A percentile compares a stretch with the other conserved stretches of the same genome.
Evolutionary conservation across 2,797 vertebrate species (phyloP).

Genomic region (Lithobates sylvaticus): DNA sequence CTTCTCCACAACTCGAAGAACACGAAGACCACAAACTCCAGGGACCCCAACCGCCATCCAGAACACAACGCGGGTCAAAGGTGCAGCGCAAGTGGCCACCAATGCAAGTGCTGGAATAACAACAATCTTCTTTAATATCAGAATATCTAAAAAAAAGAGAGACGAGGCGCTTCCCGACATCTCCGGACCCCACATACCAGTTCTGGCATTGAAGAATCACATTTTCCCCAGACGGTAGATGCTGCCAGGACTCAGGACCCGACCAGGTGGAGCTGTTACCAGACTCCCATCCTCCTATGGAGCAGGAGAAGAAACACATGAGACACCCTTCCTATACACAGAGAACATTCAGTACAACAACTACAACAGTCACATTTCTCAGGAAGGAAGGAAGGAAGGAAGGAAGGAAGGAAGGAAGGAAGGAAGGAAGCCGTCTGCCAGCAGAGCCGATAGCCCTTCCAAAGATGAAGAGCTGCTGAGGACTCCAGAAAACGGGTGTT

Average conservation of each 20-base stretch:
- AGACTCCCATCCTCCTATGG: conserved; percentile 68
- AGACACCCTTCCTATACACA: too few species aligned
- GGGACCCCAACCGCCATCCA: conserved; percentile 79
- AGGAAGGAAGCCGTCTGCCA: too few species aligned
- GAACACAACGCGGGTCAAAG: conserved; percentile 77
- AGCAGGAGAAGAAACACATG: not conserved
- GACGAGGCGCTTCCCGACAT: not conserved
- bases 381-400: too few species aligned
- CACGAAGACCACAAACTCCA: conserved; percentile 79
- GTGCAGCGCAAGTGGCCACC: conserved; percentile 79
- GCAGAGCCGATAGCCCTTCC: too few species aligned
- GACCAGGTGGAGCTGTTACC: conserved; percentile 75
- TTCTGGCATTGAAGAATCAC: conserved; percentile 81
- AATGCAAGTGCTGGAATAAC: conserved; percentile 79
- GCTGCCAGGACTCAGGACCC: conserved; percentile 76
- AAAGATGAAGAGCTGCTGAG: too few species aligned
- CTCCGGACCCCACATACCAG: conserved; percentile 74
- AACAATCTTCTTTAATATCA: not conserved
- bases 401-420: too few species aligned
- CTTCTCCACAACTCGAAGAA: conserved; percentile 75
- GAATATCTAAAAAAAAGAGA: not conserved
- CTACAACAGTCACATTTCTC: too few species aligned
- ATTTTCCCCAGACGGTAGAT: conserved; percentile 79
- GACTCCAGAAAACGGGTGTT: too few species aligned
- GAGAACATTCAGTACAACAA: too few species aligned